phyloP scores from a whole-genome alignment of 2,797 vertebrate genomes.

The Falco peregrinus region DNA sequence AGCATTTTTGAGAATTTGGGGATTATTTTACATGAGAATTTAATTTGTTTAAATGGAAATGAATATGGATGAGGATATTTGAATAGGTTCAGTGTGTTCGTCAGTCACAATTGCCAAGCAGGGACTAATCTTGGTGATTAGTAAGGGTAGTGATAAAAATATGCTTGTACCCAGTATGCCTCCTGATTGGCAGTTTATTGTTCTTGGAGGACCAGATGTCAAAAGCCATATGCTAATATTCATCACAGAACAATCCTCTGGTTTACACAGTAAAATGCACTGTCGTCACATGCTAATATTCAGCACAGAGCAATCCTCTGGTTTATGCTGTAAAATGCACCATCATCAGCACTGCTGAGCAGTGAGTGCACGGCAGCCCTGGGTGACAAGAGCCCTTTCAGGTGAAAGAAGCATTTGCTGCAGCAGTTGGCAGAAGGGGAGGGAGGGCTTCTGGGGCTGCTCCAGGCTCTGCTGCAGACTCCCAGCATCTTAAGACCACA shows the following conservation, averaged over 20 bases:
- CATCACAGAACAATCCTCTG: background rate
- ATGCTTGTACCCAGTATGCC: constrained; percentile 23
- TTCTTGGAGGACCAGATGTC: constrained; percentile 42
- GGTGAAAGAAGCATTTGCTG: background rate
- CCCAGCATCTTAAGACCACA: accelerated
- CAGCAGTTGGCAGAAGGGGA: background rate
- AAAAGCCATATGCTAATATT: constrained; percentile 63
- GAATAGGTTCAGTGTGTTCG: constrained; percentile 51
- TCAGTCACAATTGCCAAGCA: constrained; percentile 62
- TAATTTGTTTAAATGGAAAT: constrained; percentile 68
- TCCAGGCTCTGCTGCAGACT: background rate
- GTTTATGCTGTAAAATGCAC: background rate
- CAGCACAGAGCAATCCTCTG: background rate
- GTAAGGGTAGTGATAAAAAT: constrained; percentile 52
- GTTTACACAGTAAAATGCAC: background rate
- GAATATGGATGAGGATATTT: constrained; percentile 70
- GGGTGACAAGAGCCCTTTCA: background rate
- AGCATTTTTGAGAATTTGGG: constrained; percentile 64
- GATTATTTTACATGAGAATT: constrained; percentile 66
- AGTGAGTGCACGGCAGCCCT: background rate
- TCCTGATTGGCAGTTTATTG: constrained; percentile 41
- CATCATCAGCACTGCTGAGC: background rate
- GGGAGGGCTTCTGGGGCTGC: background rate
- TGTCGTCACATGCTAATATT: constrained; percentile 30
- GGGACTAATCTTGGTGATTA: constrained; percentile 70